phyloP scores from a whole-genome alignment of 1,140 invertebrate species.

The Drosophila kepulauana region DNA sequence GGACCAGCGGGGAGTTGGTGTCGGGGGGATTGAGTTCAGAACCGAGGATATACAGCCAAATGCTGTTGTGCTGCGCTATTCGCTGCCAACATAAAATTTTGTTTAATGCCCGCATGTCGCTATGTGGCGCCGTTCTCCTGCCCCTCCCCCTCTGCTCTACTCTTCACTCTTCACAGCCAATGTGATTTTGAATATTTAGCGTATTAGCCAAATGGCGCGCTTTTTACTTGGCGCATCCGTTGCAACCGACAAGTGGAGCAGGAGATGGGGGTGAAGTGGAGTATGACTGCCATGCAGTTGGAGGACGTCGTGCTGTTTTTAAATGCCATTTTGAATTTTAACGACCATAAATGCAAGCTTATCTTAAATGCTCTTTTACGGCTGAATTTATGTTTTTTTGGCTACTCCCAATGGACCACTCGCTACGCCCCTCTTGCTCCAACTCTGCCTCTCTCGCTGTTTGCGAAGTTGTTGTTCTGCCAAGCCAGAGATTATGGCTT shows the following conservation, averaged over 20 bases:
- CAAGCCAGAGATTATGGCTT: conserved; percentile 61
- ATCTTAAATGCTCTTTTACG: conserved; percentile 84
- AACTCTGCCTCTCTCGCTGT: background rate
- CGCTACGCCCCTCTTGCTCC: background rate
- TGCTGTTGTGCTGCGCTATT: conserved; percentile 11
- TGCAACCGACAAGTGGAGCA: conserved; percentile 47
- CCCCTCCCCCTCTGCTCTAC: conserved; percentile 10
- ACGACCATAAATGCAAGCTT: conserved; percentile 83
- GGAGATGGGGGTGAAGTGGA: background rate
- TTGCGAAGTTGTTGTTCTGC: conserved; percentile 14
- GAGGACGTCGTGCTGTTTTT: conserved; percentile 56
- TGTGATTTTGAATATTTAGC: conserved; percentile 82
- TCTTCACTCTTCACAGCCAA: conserved; percentile 41
- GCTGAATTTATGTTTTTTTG: conserved; percentile 73
- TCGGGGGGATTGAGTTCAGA: conserved; percentile 28
- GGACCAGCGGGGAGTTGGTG: background rate
- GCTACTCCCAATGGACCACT: background rate
- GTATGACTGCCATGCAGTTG: conserved; percentile 53
- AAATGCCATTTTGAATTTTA: conserved; percentile 83
- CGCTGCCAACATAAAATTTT: conserved; percentile 69
- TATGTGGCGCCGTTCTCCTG: conserved; percentile 14
- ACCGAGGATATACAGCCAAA: conserved; percentile 32
- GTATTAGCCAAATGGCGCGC: conserved; percentile 81
- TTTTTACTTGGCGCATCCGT: conserved; percentile 79
- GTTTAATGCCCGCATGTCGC: conserved; percentile 54